Conservation (phyloP, 2,888 invertebrate genomes). For the Kryphioiulus occultus region DNA sequence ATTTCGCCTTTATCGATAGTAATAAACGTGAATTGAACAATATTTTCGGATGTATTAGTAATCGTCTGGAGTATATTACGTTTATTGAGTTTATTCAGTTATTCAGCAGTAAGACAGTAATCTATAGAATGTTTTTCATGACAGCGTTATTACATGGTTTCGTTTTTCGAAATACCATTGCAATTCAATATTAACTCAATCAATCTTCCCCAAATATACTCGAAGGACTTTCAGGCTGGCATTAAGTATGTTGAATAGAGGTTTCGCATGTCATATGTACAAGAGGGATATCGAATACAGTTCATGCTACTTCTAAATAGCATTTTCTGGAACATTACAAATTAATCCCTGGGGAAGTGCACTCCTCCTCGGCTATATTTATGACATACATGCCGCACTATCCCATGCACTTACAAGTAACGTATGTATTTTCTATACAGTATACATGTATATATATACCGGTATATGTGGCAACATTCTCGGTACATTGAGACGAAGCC, state of each 20-base stretch:
- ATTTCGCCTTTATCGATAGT: too few relatives aligned
- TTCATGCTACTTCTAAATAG: background rate
- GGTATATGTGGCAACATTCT: background rate
- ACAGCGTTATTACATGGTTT: background rate
- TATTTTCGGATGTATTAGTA: too few relatives aligned
- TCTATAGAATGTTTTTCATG: too few relatives aligned
- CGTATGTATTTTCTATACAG: background rate
- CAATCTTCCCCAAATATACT: background rate
- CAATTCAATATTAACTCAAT: background rate
- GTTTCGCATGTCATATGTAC: background rate
- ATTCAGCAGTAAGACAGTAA: too few relatives aligned
- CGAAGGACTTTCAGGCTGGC: background rate
- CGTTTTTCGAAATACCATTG: background rate
- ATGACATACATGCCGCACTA: background rate
- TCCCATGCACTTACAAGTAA: background rate
- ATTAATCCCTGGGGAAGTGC: background rate
- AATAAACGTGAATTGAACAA: too few relatives aligned
- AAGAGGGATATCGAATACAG: too few relatives aligned
- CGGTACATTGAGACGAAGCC: background rate
- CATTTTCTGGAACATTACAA: background rate
- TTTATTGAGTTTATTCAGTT: too few relatives aligned
- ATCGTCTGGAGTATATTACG: too few relatives aligned
- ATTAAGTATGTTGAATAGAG: background rate
- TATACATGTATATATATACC: background rate
- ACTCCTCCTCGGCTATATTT: background rate